Percentiles rank a stretch among this genome's conserved stretches.
These are phyloP conservation scores for Tethya wilhelma DNA, from an alignment of 37 sponge, comb jelly and placozoan genomes.

Conservation along the genomic window DNA sequence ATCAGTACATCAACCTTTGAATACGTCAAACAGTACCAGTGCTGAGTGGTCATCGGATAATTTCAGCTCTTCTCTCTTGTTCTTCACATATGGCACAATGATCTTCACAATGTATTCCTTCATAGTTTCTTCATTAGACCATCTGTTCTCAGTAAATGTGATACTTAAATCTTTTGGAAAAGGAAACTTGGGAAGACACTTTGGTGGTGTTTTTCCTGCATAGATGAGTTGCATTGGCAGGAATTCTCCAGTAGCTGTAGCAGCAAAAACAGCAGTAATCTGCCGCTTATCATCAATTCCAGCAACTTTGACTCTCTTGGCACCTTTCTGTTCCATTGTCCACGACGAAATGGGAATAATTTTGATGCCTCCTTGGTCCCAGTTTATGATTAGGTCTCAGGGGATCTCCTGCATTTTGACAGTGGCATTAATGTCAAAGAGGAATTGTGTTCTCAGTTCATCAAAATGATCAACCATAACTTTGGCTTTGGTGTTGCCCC, in stretches of 20 bases:
- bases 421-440: slow-evolving; percentile 27
- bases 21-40: background rate
- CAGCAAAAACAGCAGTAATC: slow-evolving; percentile 61
- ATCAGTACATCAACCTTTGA: slow-evolving; percentile 3
- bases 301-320: slow-evolving; percentile 33
- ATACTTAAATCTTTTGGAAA: slow-evolving; percentile 57
- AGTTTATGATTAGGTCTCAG: slow-evolving; percentile 41
- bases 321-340: slow-evolving; percentile 43
- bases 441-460: slow-evolving; percentile 35
- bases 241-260: slow-evolving; percentile 23
- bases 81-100: slow-evolving; percentile 45
- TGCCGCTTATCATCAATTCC: slow-evolving; percentile 55
- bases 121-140: slow-evolving; percentile 74
- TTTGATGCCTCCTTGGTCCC: slow-evolving; percentile 59
- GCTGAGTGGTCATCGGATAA: slow-evolving; percentile 12
- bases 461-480: slow-evolving; percentile 29
- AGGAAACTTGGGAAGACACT: slow-evolving; percentile 34
- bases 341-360: slow-evolving; percentile 47
- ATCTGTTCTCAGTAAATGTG: slow-evolving; percentile 43
- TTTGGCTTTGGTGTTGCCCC: slow-evolving; percentile 26
- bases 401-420: slow-evolving; percentile 42
- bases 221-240: slow-evolving; percentile 60
- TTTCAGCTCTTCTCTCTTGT: slow-evolving; percentile 20
- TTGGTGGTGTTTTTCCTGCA: slow-evolving; percentile 42
- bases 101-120: slow-evolving; percentile 35